Percentiles rank a stretch among this genome's conserved stretches.
These are phyloP conservation scores for Hepsetus odoe DNA, from an alignment of 2,113 vertebrate species.

Conservation along the genomic window DNA sequence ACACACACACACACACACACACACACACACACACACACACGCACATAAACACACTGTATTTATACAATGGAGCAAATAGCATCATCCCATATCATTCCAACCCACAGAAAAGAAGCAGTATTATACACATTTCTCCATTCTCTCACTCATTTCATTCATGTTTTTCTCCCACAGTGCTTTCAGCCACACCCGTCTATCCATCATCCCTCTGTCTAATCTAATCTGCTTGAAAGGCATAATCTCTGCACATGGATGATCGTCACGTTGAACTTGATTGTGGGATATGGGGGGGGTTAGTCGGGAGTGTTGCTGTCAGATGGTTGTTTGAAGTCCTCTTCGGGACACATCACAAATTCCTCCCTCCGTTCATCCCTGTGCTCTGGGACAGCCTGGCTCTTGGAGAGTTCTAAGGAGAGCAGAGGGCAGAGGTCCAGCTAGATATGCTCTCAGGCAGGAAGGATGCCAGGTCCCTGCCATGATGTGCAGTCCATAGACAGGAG, in stretches of 20 bases:
- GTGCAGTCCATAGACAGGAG: background rate
- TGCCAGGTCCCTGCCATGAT: background rate
- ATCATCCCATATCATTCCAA: background rate
- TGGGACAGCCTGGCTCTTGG: background rate
- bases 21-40: background rate
- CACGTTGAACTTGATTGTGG: conserved; percentile 30
- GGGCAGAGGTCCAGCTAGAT: background rate
- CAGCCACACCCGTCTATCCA: conserved; percentile 2
- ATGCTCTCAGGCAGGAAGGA: background rate
- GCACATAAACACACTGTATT: background rate
- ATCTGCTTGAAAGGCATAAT: conserved; percentile 38
- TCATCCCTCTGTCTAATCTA: conserved; percentile 43
- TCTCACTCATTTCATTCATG: conserved; percentile 25
- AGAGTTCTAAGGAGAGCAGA: background rate
- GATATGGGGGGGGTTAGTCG: conserved; percentile 10
- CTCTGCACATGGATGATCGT: conserved; percentile 36
- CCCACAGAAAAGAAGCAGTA: background rate
- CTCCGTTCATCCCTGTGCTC: background rate
- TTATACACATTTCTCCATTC: background rate
- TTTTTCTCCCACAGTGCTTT: conserved; percentile 1
- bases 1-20: background rate
- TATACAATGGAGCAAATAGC: background rate
- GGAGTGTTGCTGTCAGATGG: conserved; percentile 8
- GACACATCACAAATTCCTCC: background rate
- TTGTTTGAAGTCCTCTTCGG: background rate